These are phyloP conservation scores for Heterotis niloticus DNA, from an alignment of 2,113 vertebrate species.

Conservation along the genomic window DNA sequence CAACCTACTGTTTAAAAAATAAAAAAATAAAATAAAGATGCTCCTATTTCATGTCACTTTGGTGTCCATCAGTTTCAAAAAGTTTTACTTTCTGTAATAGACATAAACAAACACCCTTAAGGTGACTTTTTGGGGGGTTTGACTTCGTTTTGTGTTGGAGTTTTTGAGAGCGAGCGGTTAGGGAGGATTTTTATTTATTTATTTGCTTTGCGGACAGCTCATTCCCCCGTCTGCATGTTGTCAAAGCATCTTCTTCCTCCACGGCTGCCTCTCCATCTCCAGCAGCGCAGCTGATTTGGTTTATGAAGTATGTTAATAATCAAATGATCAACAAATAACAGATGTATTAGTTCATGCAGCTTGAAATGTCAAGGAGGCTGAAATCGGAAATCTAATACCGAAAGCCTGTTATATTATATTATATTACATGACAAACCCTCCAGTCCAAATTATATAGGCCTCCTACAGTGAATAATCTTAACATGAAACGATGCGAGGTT, in stretches of 20 bases:
- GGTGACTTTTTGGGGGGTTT: neutral
- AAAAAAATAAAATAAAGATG: neutral
- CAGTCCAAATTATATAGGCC: slow-evolving; percentile 72
- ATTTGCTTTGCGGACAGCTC: neutral
- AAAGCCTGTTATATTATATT: slow-evolving; percentile 73
- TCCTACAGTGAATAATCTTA: slow-evolving; percentile 75
- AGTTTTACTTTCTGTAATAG: slow-evolving; percentile 43
- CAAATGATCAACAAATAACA: slow-evolving; percentile 81
- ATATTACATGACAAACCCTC: slow-evolving; percentile 73
- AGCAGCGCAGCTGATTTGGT: slow-evolving; percentile 70
- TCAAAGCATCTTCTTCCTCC: slow-evolving; percentile 48
- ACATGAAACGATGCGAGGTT: slow-evolving; percentile 68
- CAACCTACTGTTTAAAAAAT: neutral
- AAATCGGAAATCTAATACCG: slow-evolving; percentile 75
- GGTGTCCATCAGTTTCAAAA: neutral
- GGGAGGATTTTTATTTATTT: slow-evolving; percentile 11
- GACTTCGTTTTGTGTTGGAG: neutral
- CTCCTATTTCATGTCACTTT: too few species aligned
- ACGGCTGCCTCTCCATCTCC: slow-evolving; percentile 57
- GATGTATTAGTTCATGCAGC: slow-evolving; percentile 78
- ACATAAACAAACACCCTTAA: neutral
- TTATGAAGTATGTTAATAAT: slow-evolving; percentile 81
- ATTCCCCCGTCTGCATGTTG: slow-evolving; percentile 4
- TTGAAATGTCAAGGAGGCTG: slow-evolving; percentile 79
- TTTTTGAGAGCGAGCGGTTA: neutral